Base-by-base conservation (phyloP, 2,797 vertebrate species). In the Epinephelus coioides region DNA sequence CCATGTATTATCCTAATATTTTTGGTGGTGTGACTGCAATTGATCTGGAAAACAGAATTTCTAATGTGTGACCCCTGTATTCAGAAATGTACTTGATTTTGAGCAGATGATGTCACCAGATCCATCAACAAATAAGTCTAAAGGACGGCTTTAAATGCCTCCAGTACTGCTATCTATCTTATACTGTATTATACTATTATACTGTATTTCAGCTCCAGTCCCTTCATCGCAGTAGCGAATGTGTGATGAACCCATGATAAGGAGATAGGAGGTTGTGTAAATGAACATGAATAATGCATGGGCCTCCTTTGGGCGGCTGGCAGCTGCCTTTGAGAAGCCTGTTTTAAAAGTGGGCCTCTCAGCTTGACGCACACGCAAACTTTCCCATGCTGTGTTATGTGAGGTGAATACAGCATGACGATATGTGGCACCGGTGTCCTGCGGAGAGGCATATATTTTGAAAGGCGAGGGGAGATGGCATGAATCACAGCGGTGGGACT, bases 211-310 rank as follows among this genome's bases (percentile, higher is more conserved):
- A 68, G 43, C 56, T 64, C 23, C 3, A 56, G 18, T 69, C 67
- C 68, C 65, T 69, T 82, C 43, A 55, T 49, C 40, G 3, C 67
- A 56, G 79, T 44, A 55, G 47, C 49, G 18, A 71, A 66, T 81
- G 50, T 76, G 75, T 67, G 74, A 78, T 87, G 87, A 90, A 78
- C 68, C 78, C 72, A 66, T 56, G 78, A 80, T 85, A 83, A 85
- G 76, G 59, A 87, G 77, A 86, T 80, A 46, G 71, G 81, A 79
- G 78, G 54, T 73, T 90, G 83, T 86, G 82, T 88, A 89, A 91
- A 90, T 92, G 75, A 86, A 89, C 60, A 88, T 92, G 83, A 91
- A 92, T 92, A 89, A 88, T 91, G 77, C 82, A 94, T 78, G 12
- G 11, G 1, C 2, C 49, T 78, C 69, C 86, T 88, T 70, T 78